Conservation (phyloP, 1,140 invertebrate species). For the Drosophila bocki region DNA sequence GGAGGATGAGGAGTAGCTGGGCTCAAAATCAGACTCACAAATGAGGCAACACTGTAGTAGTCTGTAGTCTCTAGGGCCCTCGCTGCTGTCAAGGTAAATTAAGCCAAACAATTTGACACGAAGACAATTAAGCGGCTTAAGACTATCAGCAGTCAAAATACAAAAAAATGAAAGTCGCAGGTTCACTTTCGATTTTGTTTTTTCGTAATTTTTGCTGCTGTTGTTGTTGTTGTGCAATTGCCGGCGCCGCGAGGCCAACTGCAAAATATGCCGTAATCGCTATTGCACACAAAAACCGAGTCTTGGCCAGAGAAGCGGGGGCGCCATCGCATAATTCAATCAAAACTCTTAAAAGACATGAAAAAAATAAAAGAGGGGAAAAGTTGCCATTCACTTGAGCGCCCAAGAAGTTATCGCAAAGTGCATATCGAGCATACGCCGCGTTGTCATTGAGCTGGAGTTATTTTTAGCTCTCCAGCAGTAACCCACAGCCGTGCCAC, state of each 20-base stretch:
- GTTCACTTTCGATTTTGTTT: constrained; percentile 77
- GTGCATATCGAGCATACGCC: constrained; percentile 74
- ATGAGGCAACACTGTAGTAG: constrained; percentile 54
- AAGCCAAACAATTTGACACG: constrained; percentile 77
- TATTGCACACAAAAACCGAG: constrained; percentile 23
- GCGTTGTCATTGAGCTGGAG: constrained; percentile 73
- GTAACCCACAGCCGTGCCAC: constrained; percentile 65
- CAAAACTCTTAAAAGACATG: constrained; percentile 54
- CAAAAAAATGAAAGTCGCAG: constrained; percentile 82
- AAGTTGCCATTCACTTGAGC: constrained; percentile 64
- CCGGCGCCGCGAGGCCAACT: constrained; percentile 78
- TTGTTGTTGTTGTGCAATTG: constrained; percentile 72
- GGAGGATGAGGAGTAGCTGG: not conserved
- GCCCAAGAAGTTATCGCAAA: constrained; percentile 52
- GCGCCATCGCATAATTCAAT: constrained; percentile 74
- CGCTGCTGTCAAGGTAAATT: constrained; percentile 73
- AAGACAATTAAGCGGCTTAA: constrained; percentile 81
- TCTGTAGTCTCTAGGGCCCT: constrained; percentile 40
- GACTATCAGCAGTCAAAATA: constrained; percentile 56
- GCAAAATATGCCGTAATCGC: constrained; percentile 78
- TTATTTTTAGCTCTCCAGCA: constrained; percentile 66
- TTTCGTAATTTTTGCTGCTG: constrained; percentile 19
- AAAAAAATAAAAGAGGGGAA: constrained; percentile 58
- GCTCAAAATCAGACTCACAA: constrained; percentile 59
- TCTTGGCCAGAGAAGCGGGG: constrained; percentile 17